Evolutionary conservation across 2,113 vertebrate species (phyloP).

Genomic region (human): GRCh38 chr6:122921501-122922000

Average conservation of each 20-base stretch:
- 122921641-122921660: not conserved
- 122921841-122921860: not conserved
- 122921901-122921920: not conserved
- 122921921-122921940: not conserved
- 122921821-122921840: not conserved
- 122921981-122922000: not conserved
- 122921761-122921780: not conserved
- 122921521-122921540: slow-evolving; percentile 26
- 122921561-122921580: slow-evolving; percentile 11
- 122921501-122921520: slow-evolving; percentile 28
- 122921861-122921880: not conserved
- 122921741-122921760: not conserved
- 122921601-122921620: slow-evolving; percentile 18
- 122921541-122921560: slow-evolving; percentile 52
- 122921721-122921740: not conserved
- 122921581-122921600: slow-evolving; percentile 51
- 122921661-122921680: not conserved
- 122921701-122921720: not conserved
- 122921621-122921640: slow-evolving; percentile 28
- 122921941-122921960: not conserved
- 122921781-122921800: not conserved
- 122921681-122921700: not conserved
- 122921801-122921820: not conserved
- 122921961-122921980: not conserved
- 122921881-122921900: not conserved